A percentile compares a stretch with the other conserved stretches of the same genome.
Evolutionary conservation across 2,888 invertebrate species (phyloP).

Genomic region (Diabrotica balteata): DNA sequence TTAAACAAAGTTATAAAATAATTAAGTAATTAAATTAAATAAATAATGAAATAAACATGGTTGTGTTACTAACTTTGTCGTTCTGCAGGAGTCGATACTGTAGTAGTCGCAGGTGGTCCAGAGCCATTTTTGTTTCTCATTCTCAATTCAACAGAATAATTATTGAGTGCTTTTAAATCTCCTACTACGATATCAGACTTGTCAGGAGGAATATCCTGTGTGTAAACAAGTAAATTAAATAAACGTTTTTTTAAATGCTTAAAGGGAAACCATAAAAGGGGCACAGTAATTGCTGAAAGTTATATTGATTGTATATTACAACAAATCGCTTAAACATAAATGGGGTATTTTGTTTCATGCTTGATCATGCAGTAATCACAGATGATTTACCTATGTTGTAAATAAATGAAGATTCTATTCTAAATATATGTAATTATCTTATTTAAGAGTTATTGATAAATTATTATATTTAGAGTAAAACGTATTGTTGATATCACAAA

Average conservation of each 20-base stretch:
- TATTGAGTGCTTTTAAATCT: constrained; percentile 73
- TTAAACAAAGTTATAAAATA: constrained; percentile 17
- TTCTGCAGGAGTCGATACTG: constrained; percentile 73
- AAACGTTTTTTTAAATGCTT: constrained; percentile 1
- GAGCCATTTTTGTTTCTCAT: constrained; percentile 83
- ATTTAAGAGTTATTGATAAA: no score
- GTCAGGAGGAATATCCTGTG: constrained; percentile 77
- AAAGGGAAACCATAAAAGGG: constrained; percentile 7
- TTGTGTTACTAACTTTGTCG: constrained; percentile 65
- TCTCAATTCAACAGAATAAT: constrained; percentile 79
- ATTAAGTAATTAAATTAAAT: constrained; percentile 9
- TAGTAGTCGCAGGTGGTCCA: constrained; percentile 73
- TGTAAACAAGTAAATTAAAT: constrained; percentile 33
- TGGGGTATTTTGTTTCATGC: no score
- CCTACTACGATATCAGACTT: constrained; percentile 78
- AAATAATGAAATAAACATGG: no score
- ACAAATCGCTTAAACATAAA: no score
- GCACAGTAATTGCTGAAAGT: not conserved
- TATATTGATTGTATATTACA: no score
- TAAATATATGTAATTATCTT: no score
- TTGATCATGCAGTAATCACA: no score
- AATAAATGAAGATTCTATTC: no score
- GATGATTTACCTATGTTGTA: no score
- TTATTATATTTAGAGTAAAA: no score
- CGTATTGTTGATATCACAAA: no score